Evolutionary conservation across 2,797 vertebrate genomes (phyloP), one percentile per base, ranked within the genome.

Genomic region (Streptopelia turtur): DNA sequence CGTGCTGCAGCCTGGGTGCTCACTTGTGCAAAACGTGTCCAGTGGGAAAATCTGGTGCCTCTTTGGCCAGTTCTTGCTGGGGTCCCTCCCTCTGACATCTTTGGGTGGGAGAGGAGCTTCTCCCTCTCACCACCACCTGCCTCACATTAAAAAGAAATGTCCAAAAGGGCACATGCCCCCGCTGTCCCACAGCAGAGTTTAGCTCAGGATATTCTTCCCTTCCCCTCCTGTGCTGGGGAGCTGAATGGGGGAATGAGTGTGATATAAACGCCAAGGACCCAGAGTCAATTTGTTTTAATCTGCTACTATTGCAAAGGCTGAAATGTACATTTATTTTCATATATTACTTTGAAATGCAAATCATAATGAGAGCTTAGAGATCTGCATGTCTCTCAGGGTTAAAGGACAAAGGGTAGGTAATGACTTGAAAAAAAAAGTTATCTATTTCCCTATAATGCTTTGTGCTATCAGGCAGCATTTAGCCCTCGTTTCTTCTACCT

Each of bases 271-370:
- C 74, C n/a, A 55, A 80, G 30, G 70, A 85, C 68, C 37, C 49
- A 39, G 85, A 93, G 85, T 47, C 89, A 80, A 89, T 92, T 94
- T 91, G 52, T 69, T 96, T 94, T 86, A 92, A 94, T 96, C 89
- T 92, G 91, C 50, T 96, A 94, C 93, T 94, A 86, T 37, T 57
- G 49, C 1, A 0, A 43, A 77, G 60, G 53, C 61, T 80, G 56
- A 83, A 95, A 95, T 70, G 49, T 68, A 43, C 83, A 88, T 16
- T 41, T 43, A 41, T 91, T 91, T 60, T 82, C 79, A 91, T 84
- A 28, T 33, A 74, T 94, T 94, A 79, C 89, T 96, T 96, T 94
- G 96, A 97, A 97, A 97, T 95, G 90, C 85, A 97, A 94, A 96
- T 96, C 92, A 76, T 45, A 92, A 90, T 10, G 59, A 60, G 71